Base-by-base conservation (phyloP, 2,888 invertebrate genomes). In the Dasysyrphus tricinctus region DNA sequence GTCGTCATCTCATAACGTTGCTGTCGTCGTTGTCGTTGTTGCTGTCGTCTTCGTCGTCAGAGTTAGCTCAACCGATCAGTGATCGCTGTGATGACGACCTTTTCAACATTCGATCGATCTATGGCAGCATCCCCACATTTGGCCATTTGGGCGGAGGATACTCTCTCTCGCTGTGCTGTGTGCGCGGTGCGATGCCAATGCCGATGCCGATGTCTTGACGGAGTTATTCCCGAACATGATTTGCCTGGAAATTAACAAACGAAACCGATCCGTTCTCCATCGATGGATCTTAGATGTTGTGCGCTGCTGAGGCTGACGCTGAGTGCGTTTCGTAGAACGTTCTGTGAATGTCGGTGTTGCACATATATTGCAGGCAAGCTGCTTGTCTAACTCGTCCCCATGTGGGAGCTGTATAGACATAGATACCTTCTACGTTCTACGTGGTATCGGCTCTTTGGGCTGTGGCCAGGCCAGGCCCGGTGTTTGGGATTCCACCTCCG, bases 101-200 rank as follows among this genome's bases (percentile, higher is more conserved):
- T 78, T 78, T 86, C 86, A 86, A 75, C 86, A 79, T 79, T 79
- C 86, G 69, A 82, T 86, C 85, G 85, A 86, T 86, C 78, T 78
- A 78, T 57, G 69, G 80, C 79, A 78, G 54, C 76, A 37, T 74
- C 74, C 44, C 51, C 67, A 47, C 69, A 70, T 69, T 80, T 70
- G 65, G 65, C 63, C 72, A 78, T 73, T 74, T 69, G 74, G 82
- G 79, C 49, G 79, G 74, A 83, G 79, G 79, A 73, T 74, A 59
- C 19, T 49, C 61, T 69, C 69, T 24, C 61, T 69, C 69, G 39
- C 44, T 47, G 32, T 49, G 34, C 47, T 42, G 34, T 49, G 44
- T 12, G 44, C 8, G 39, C 16, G 56, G 4, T 56, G 37, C 49
- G 65, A 44, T 59, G 74, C 77, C 49, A 47, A 54, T 59, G 74